Evolutionary conservation across 2,113 vertebrate species (phyloP).

Genomic region (Eubucco bourcierii): DNA sequence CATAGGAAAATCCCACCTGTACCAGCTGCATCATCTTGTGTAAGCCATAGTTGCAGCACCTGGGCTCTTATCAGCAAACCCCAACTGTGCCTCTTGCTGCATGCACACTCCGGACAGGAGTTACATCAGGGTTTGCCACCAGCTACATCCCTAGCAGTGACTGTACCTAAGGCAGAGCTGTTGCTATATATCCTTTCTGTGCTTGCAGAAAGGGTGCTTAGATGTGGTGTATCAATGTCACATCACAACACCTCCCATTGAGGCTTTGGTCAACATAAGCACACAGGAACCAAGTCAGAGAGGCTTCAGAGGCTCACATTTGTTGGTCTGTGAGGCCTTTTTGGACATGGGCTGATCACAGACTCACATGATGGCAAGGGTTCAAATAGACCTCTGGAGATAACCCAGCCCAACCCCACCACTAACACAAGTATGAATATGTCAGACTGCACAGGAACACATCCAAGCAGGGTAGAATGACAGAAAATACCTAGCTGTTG

Average conservation of each 20-base stretch:
- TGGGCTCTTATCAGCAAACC: neutral
- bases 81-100: fast-evolving
- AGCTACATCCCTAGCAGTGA: neutral
- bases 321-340: fast-evolving
- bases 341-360: neutral
- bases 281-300: neutral
- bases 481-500: neutral
- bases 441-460: no score
- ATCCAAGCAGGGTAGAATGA: neutral
- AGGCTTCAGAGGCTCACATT: neutral
- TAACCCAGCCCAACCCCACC: no score
- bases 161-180: neutral
- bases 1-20: neutral
- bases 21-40: no score
- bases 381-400: no score
- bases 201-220: fast-evolving
- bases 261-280: neutral
- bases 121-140: fast-evolving
- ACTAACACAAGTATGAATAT: no score
- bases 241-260: fast-evolving
- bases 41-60: neutral
- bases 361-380: no score
- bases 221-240: neutral
- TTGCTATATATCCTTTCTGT: neutral
- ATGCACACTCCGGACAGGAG: fast-evolving